These are phyloP conservation scores for Ptychobarbus kaznakovi DNA, from an alignment of 2,797 vertebrate species.

Conservation along the genomic window DNA sequence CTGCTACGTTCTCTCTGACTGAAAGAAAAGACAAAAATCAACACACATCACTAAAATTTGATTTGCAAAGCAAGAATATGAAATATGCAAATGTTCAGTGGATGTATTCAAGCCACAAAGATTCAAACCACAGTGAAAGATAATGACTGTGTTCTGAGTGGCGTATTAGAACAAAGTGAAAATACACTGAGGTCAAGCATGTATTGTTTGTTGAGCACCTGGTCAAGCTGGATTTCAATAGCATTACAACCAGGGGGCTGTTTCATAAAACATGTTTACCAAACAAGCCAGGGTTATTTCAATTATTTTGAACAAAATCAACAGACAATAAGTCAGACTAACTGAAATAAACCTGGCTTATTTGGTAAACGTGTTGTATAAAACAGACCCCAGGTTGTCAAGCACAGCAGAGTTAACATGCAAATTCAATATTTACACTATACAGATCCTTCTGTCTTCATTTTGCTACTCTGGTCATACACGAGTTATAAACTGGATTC, in stretches of 20 bases:
- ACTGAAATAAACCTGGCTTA: too few relatives aligned
- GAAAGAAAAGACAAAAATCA: conserved; percentile 51
- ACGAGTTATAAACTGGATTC: neutral
- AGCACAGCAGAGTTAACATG: conserved; percentile 56
- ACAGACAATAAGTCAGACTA: too few relatives aligned
- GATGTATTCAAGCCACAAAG: neutral
- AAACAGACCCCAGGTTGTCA: conserved; percentile 47
- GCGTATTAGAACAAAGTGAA: conserved; percentile 58
- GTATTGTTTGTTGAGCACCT: conserved; percentile 65
- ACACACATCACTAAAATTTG: conserved; percentile 28
- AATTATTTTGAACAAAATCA: too few relatives aligned
- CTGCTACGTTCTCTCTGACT: conserved; percentile 76
- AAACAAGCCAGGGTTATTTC: too few relatives aligned
- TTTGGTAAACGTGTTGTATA: too few relatives aligned
- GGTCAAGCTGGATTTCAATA: conserved; percentile 60
- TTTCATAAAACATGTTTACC: too few relatives aligned
- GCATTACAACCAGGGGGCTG: conserved; percentile 49
- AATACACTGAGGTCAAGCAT: conserved; percentile 66
- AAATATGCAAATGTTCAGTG: neutral
- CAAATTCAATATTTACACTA: neutral
- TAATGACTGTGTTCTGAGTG: conserved; percentile 34
- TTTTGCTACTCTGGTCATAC: neutral
- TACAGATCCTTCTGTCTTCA: neutral
- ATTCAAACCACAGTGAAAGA: neutral
- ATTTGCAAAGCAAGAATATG: conserved; percentile 9